phyloP scores from a whole-genome alignment of 2,113 vertebrate genomes.

The Progne subis region DNA sequence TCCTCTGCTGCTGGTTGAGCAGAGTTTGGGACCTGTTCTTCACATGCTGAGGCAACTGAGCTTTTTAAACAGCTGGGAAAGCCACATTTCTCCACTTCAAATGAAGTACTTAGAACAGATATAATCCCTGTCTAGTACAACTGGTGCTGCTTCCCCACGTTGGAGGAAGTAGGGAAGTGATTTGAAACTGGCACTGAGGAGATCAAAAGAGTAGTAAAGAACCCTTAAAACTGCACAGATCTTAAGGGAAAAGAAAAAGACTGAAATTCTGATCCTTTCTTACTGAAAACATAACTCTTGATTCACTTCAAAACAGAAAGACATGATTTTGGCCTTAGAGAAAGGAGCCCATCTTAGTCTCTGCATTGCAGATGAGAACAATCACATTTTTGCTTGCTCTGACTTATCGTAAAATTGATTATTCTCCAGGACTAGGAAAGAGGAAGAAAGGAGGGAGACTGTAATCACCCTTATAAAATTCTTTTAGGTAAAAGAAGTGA shows the following conservation, averaged over 20 bases:
- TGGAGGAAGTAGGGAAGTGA: neutral
- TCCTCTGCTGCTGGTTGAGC: neutral
- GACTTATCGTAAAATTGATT: slow-evolving; percentile 9
- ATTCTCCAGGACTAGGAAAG: neutral
- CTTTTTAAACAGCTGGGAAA: neutral
- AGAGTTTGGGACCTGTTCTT: neutral
- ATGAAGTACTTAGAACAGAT: neutral
- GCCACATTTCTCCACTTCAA: neutral
- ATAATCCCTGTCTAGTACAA: neutral
- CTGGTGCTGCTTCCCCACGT: neutral
- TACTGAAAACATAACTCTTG: neutral
- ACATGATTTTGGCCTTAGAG: neutral
- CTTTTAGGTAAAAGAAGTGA: neutral
- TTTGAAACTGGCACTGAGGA: neutral
- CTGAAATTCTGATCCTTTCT: neutral
- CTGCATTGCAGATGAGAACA: slow-evolving; percentile 33
- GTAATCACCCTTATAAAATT: neutral
- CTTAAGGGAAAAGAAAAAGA: neutral
- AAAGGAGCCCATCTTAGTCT: neutral
- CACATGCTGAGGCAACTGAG: neutral
- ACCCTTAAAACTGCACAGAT: neutral
- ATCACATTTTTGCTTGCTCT: neutral
- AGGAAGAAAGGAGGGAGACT: neutral
- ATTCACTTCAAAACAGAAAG: neutral
- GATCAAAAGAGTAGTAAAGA: neutral